Evolutionary conservation across 2,113 vertebrate genomes (phyloP).

Genomic region (Lanius ludovicianus): DNA sequence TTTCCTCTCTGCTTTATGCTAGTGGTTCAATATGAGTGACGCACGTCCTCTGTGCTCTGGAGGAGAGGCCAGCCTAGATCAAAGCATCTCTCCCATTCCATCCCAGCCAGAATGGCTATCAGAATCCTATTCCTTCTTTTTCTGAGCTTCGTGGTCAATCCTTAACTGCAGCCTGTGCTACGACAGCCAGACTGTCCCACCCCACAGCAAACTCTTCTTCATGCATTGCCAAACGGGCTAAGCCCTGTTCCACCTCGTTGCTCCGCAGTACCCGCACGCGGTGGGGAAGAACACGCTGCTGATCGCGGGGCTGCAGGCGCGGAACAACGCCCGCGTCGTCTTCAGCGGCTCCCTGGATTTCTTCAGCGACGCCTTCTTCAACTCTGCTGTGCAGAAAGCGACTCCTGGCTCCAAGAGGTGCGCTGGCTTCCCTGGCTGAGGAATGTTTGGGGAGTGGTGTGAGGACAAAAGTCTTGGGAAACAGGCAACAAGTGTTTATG

Average conservation of each 20-base stretch:
- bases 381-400: conserved; percentile 91
- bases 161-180: neutral
- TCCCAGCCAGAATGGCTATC: neutral
- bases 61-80: neutral
- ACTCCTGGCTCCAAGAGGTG: conserved; percentile 85
- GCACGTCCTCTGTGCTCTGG: neutral
- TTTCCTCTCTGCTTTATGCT: neutral
- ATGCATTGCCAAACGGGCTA: fast-evolving
- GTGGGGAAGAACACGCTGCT: conserved; percentile 97
- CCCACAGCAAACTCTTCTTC: no score
- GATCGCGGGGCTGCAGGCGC: conserved; percentile 93
- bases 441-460: fast-evolving
- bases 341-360: conserved; percentile 96
- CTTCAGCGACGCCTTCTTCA: conserved; percentile 96
- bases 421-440: fast-evolving
- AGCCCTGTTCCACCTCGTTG: fast-evolving
- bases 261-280: conserved; percentile 88
- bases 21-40: neutral
- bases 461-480: neutral
- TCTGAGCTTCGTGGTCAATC: neutral
- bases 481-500: neutral
- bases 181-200: neutral
- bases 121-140: neutral
- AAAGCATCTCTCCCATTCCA: neutral
- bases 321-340: conserved; percentile 94